These are phyloP conservation scores for Prionace glauca DNA, from an alignment of 2,797 vertebrate genomes.

Conservation along the genomic window DNA sequence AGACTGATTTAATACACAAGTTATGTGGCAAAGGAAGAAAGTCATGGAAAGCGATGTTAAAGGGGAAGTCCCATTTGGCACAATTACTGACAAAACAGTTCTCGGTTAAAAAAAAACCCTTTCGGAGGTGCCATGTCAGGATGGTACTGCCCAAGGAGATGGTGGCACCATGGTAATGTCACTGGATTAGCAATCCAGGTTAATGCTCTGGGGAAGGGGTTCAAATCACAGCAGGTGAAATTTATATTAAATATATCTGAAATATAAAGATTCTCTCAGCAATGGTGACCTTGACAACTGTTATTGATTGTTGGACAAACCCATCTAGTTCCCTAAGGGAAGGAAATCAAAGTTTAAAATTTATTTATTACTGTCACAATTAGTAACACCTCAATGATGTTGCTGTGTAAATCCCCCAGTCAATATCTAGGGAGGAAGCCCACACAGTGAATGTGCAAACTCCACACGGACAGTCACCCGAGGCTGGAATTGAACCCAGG, in stretches of 20 bases:
- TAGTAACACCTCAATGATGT: no score
- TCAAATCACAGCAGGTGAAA: background rate
- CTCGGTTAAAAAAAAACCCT: background rate
- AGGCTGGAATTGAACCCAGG: no score
- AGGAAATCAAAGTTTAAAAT: background rate
- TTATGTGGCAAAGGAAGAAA: background rate
- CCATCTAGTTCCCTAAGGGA: background rate
- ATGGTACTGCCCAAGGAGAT: background rate
- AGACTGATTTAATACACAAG: background rate
- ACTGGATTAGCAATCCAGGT: background rate
- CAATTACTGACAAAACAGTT: background rate
- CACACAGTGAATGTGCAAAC: no score
- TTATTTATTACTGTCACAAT: no score
- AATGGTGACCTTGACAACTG: background rate
- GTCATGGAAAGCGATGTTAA: background rate
- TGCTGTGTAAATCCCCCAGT: no score
- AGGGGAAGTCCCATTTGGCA: background rate
- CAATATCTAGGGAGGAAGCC: no score
- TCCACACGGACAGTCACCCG: no score
- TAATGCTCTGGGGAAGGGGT: background rate
- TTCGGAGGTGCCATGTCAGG: background rate
- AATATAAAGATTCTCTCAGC: background rate
- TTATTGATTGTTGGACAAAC: background rate
- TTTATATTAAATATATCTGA: background rate
- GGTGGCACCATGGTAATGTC: background rate